Conservation (phyloP, 2,888 invertebrate species). For the Hypercompe scribonia region DNA sequence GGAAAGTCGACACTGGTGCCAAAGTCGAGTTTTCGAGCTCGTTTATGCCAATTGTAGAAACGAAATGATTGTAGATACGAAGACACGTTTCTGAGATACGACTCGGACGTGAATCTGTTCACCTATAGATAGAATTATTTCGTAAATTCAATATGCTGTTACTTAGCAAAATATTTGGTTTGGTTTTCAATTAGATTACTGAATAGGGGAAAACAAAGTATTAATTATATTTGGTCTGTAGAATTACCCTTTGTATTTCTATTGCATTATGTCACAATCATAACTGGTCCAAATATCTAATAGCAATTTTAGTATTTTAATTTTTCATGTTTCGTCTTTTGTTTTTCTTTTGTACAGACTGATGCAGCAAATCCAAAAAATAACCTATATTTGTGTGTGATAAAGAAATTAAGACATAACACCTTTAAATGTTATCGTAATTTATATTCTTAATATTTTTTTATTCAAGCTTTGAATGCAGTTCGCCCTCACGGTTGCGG, state of each 20-base stretch:
- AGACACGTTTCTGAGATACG: conserved; percentile 60
- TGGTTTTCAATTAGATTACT: background rate
- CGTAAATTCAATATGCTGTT: conserved; percentile 15
- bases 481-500: too few species aligned
- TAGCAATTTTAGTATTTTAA: background rate
- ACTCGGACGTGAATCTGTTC: conserved; percentile 43
- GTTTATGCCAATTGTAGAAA: conserved; percentile 66
- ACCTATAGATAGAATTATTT: conserved; percentile 29
- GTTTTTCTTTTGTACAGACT: too few species aligned
- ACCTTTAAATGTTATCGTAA: background rate
- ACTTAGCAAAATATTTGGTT: background rate
- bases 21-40: conserved; percentile 63
- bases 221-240: background rate
- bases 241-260: background rate
- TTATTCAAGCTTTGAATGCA: too few species aligned
- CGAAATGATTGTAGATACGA: conserved; percentile 53
- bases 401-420: background rate
- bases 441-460: background rate
- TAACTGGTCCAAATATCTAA: background rate
- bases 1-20: conserved; percentile 60
- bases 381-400: background rate
- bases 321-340: background rate
- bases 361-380: background rate
- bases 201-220: background rate
- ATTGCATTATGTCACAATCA: background rate